Evolutionary conservation across 2,113 vertebrate species (phyloP).

Genomic region (Periophthalmus modestus): DNA sequence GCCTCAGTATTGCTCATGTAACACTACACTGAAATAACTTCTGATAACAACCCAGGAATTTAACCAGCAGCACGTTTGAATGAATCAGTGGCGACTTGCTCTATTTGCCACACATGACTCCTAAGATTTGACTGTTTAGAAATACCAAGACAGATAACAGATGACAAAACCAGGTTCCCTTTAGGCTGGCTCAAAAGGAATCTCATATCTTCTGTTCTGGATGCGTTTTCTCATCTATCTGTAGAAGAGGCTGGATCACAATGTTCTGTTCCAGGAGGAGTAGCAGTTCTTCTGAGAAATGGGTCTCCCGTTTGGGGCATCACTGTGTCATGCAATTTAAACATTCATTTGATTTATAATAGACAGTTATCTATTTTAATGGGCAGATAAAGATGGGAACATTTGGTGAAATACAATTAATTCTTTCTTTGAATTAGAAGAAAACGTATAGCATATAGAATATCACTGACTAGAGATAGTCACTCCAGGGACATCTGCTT

Average conservation of each 20-base stretch:
- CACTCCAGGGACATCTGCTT: too few relatives aligned
- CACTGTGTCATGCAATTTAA: not conserved
- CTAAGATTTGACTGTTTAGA: not conserved
- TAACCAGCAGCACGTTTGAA: not conserved
- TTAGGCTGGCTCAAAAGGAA: not conserved
- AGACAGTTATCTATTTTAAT: not conserved
- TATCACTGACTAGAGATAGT: too few relatives aligned
- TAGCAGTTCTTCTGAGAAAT: not conserved
- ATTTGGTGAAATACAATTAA: not conserved
- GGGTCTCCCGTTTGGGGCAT: not conserved
- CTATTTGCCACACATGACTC: not conserved
- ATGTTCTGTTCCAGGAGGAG: not conserved
- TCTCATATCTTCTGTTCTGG: not conserved
- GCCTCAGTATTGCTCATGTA: not conserved
- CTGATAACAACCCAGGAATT: not conserved
- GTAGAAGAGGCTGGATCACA: not conserved
- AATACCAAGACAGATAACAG: not conserved
- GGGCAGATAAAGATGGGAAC: not conserved
- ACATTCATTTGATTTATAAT: not conserved
- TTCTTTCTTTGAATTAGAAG: not conserved
- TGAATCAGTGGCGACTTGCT: not conserved
- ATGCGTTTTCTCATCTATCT: not conserved
- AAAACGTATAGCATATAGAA: too few relatives aligned
- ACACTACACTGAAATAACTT: not conserved
- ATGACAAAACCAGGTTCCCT: not conserved